Base-by-base conservation (phyloP, 2,888 invertebrate species). In the Eugnorisma glareosa region DNA sequence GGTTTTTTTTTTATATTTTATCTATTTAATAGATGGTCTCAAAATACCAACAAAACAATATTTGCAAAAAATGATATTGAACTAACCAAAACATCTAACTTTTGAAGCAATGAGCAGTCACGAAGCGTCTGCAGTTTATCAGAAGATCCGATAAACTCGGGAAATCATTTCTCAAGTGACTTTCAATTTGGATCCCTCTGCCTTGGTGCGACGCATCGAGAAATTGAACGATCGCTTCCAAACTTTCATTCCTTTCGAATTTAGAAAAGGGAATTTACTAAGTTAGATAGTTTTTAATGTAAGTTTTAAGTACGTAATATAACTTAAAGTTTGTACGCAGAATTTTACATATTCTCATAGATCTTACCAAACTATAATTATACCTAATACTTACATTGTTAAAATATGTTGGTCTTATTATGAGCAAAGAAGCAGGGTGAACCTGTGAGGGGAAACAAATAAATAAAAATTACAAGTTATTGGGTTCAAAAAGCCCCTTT, bases 121-220 rank as follows among this genome's bases (percentile, higher is more conserved):
- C 76, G 73, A 71, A 76, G 64, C 73, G 80, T 83, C 76, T 83
- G 76, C 80, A 83, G 83, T 83, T 84, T 83, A 73, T 83, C 82
- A 75, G 77, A 77, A 77, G 73, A 85, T 79, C 79, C 80, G 81
- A 90, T 89, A 88, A 89, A 90, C 86, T 88, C 80, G 77, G 83
- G 83, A 89, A 90, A 92, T 89, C 88, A 92, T 92, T 92, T 91
- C 89, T 92, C 92, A 91, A 92, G 91, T 92, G 91, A 91, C 90
- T 91, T 92, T 91, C 91, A 90, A 91, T 92, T 92, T 89, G 86
- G 86, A 81, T 88, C 86, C 90, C 88, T 83, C 81, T 80, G 82
- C 84, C 85, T 83, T 82, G 79, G 84, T 83, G 85, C 86, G 85
- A 84, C 75, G 79, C 83, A 85, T 87, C 83, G 79, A 83, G 69